These are phyloP conservation scores for Limenitis camilla DNA, from an alignment of 2,888 invertebrate species.

Conservation along the genomic window DNA sequence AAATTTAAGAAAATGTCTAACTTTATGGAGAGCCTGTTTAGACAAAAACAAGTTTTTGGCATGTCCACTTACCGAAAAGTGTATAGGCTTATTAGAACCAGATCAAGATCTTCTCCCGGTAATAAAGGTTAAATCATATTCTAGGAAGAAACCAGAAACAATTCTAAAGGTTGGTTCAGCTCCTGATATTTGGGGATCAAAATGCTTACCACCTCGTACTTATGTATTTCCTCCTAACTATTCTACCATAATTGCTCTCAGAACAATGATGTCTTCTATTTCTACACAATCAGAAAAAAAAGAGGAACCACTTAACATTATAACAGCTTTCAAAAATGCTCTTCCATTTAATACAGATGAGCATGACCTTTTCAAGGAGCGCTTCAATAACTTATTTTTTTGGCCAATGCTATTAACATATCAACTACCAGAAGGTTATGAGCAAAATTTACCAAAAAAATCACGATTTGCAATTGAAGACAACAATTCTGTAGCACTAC, in stretches of 20 bases:
- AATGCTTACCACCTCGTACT: constrained; percentile 23
- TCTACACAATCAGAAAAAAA: constrained; percentile 18
- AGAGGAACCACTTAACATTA: constrained; percentile 27
- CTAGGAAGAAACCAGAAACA: constrained; percentile 33
- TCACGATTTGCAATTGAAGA: too few species aligned
- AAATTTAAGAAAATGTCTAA: constrained; percentile 42
- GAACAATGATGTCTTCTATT: constrained; percentile 40
- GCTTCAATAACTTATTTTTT: constrained; percentile 46
- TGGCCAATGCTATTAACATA: constrained; percentile 55
- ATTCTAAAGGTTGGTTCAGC: constrained; percentile 21
- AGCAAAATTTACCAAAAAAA: too few species aligned
- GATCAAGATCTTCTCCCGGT: constrained; percentile 26
- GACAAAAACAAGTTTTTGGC: constrained; percentile 33
- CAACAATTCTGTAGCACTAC: too few species aligned
- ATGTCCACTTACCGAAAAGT: constrained; percentile 32
- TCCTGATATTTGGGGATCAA: constrained; percentile 51
- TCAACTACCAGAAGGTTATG: constrained; percentile 13
- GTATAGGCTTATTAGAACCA: constrained; percentile 33
- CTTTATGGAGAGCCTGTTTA: constrained; percentile 43
- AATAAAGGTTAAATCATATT: constrained; percentile 50
- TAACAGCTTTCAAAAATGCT: constrained; percentile 35
- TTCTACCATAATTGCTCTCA: constrained; percentile 50
- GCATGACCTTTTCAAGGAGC: constrained; percentile 36
- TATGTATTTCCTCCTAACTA: constrained; percentile 55
- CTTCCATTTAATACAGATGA: constrained; percentile 34